Evolutionary conservation across 1,140 invertebrate species (phyloP), one percentile per base, ranked within the genome.

Genomic region (Sarcophaga peregrina): DNA sequence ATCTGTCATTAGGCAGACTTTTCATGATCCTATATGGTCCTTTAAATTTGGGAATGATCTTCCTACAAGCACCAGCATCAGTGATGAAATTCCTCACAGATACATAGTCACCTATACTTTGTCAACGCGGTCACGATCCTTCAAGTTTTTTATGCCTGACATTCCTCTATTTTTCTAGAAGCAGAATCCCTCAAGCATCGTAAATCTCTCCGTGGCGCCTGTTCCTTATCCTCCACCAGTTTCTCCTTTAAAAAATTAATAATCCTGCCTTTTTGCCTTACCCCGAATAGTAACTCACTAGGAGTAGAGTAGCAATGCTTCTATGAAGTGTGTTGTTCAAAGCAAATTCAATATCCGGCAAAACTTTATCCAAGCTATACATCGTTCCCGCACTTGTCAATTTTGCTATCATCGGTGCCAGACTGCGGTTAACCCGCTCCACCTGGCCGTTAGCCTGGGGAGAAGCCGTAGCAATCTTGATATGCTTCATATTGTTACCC

Each of bases 401-500:
- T 17, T 68, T 68, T 2, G 62, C 62, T 17, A 68, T 8, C 13
- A 68, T 68, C n/a, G 15, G 10, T 8, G 1, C n/a, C 8, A 68
- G 8, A 20, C 7, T 17, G 10, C 62, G 10, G 1, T 68, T 68
- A 10, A 68, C 62, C 17, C 62, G 10, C 8, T 68, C 62, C 10
- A 68, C 62, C 17, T 6, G 62, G 17, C 4, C 4, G n/a, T 68
- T 68, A 8, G 62, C 62, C 17, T 68, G 62, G 3, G 84, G 83
- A 5, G 84, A 83, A 0, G 54, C 75, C 3, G 82, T 82, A 9
- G 84, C 83, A 6, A 84, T 81, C 81, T 82, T 82, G 11, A 85
- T 46, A 72, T 85, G 85, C 8, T 82, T 20, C 11, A 85, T 83
- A 54, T 85, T 82, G 47, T 85, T 83, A 10, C 84, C 54, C 4